Evolutionary conservation across 2,888 invertebrate species (phyloP), one percentile per base, ranked within the genome.

Genomic region (Alsophila aescularia): DNA sequence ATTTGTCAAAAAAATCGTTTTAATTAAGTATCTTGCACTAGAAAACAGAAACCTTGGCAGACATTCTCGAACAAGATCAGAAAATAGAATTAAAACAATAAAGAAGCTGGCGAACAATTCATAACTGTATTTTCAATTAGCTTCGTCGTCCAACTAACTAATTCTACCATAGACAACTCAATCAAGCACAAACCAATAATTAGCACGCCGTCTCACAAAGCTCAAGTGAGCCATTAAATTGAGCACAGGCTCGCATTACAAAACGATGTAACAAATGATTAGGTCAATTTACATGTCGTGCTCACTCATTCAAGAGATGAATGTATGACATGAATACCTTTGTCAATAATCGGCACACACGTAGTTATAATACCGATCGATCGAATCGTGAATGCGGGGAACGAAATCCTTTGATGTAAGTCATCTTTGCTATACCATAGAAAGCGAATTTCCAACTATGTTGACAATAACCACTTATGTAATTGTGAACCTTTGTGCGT

Each of bases 381-480:
- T 79, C 66, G 66, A 77, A 71, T 67, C 63, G 66, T 70, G 67
- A 69, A 55, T 58, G 58, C 62, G 53, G 53, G 53, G 71, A 64
- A 64, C 65, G 60, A 75, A 76, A 74, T 78, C 73, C 74, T 79
- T 76, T 73, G 75, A 75, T 75, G 66, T 63, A 66, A 66, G 65
- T 69, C 68, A 77, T 73, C 72, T 77, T 70, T 66, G 64, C 68
- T 57, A 72, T n/a, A 74, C 72, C 66, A 73, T 80, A 81, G 77
- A 83, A 85, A 83, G 85, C 70, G 73, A 79, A 77, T 80, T 79
- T 75, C 75, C 73, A 73, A 73, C 70, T 75, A 72, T 75, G 80
- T 80, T 81, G 83, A 83, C 81, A 81, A 81, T 78, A 70, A 72
- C 60, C 62, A 60, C 70, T 85, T 86, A 82, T 81, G 77, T 78